Conservation (phyloP, 2,113 vertebrate genomes). For the Chionis minor region DNA sequence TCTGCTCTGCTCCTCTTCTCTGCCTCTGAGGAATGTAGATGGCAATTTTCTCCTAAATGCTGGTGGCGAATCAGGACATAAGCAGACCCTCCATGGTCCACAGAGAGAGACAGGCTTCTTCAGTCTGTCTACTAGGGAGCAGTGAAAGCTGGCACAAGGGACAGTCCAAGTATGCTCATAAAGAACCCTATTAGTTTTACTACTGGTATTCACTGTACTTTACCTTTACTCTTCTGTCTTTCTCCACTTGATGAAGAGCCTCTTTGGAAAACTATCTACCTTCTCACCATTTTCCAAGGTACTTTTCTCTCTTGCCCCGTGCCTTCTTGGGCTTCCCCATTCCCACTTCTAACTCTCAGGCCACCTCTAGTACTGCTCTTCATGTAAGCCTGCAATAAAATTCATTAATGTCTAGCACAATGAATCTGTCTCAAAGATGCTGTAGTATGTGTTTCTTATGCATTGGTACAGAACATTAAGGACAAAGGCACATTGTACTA, state of each 20-base stretch:
- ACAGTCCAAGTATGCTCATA: neutral
- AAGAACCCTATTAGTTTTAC: neutral
- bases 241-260: neutral
- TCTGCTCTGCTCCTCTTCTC: neutral
- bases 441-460: neutral
- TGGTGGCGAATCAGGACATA: neutral
- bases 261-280: neutral
- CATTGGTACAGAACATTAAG: neutral
- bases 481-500: conserved; percentile 8
- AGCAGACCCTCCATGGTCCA: neutral
- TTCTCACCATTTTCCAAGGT: neutral
- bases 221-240: neutral
- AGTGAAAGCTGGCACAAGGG: neutral
- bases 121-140: neutral
- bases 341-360: neutral
- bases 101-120: neutral
- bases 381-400: neutral
- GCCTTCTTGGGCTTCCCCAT: neutral
- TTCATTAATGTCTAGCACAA: neutral
- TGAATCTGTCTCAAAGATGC: neutral
- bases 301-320: neutral
- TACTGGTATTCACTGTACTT: neutral
- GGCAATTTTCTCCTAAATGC: neutral
- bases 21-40: neutral
- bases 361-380: neutral